phyloP scores from a whole-genome alignment of 2,797 vertebrate species.

The Acanthopagrus latus region DNA sequence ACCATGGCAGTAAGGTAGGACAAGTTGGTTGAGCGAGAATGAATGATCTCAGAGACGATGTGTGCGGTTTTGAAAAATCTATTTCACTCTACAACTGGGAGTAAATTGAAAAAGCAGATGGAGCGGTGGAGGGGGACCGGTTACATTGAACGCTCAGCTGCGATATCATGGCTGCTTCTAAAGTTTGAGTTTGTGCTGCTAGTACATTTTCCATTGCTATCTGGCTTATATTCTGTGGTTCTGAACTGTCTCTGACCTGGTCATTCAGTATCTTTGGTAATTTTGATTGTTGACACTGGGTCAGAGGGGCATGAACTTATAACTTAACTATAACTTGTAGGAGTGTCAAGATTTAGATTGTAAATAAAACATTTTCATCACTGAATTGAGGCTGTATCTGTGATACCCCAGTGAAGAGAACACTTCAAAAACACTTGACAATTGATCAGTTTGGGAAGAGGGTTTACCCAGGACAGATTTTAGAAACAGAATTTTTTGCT shows the following conservation, averaged over 20 bases:
- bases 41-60: conserved; percentile 16
- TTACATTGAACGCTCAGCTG: conserved; percentile 13
- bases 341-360: too few relatives aligned
- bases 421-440: too few relatives aligned
- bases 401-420: too few relatives aligned
- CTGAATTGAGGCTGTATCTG: too few relatives aligned
- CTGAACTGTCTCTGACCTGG: neutral
- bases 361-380: too few relatives aligned
- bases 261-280: neutral
- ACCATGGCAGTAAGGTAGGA: neutral
- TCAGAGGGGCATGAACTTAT: too few relatives aligned
- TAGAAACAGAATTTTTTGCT: too few relatives aligned
- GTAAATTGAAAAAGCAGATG: conserved; percentile 29
- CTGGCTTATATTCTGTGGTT: neutral
- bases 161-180: neutral
- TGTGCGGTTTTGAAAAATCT: conserved; percentile 15
- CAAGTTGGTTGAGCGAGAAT: neutral
- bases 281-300: neutral
- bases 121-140: conserved; percentile 5
- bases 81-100: conserved; percentile 9
- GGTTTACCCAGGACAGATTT: too few relatives aligned
- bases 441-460: too few relatives aligned
- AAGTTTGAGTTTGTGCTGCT: conserved; percentile 9
- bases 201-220: neutral
- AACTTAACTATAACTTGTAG: too few relatives aligned